Evolutionary conservation across 2,797 vertebrate genomes (phyloP).

Genomic region (Manis crassicaudata): DNA sequence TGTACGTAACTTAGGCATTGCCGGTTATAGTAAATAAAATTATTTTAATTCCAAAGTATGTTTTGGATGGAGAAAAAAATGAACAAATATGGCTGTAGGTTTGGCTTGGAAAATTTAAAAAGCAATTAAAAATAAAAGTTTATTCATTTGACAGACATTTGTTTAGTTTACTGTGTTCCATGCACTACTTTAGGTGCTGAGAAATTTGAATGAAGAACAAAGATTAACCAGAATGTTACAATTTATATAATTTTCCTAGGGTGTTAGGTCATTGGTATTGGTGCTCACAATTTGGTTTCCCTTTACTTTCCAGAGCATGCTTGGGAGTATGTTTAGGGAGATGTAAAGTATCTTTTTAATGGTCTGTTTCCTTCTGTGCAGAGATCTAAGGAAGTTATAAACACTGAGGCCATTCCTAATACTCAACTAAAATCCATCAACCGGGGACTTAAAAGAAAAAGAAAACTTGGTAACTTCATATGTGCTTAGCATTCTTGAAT

Average conservation of each 20-base stretch:
- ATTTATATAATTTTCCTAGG: background rate
- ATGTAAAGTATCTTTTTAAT: background rate
- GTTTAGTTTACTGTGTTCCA: background rate
- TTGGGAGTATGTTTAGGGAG: background rate
- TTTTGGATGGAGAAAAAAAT: constrained; percentile 19
- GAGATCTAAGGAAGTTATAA: constrained; percentile 89
- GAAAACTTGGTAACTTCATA: constrained; percentile 81
- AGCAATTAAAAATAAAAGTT: constrained; percentile 24
- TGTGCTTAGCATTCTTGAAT: background rate
- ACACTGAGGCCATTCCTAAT: constrained; percentile 70
- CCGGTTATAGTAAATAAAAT: background rate
- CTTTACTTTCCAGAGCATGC: background rate
- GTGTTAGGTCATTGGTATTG: background rate
- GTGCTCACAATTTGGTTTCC: background rate
- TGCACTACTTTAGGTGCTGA: background rate
- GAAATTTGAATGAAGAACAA: constrained; percentile 37
- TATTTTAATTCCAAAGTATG: background rate
- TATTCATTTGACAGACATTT: constrained; percentile 7
- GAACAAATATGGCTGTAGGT: background rate
- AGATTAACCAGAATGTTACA: background rate
- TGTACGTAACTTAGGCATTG: background rate
- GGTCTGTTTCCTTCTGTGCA: constrained; percentile 80
- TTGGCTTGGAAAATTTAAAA: constrained; percentile 10
- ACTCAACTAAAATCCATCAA: constrained; percentile 84
- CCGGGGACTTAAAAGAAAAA: constrained; percentile 78